These are phyloP conservation scores for Trichogramma dendrolimi DNA, from an alignment of 2,888 invertebrate genomes.

Conservation along the genomic window DNA sequence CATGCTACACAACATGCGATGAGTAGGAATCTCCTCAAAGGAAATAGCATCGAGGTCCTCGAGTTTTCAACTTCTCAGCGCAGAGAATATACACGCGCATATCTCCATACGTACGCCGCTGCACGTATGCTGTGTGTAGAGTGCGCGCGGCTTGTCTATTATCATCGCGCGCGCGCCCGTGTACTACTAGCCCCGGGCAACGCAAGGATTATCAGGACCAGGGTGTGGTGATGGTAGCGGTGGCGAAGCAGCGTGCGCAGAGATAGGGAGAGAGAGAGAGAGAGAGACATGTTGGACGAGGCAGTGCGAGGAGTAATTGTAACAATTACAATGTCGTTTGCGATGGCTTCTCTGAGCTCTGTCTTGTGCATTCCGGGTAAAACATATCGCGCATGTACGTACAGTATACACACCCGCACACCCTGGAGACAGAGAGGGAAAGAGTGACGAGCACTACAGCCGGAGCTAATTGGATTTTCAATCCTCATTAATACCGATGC, in stretches of 20 bases:
- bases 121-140: no score
- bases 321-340: conserved; percentile 21
- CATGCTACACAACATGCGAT: no score
- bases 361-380: no score
- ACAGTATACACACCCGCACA: no score
- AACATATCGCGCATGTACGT: no score
- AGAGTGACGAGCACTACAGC: neutral
- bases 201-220: no score
- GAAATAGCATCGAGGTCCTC: no score
- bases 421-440: neutral
- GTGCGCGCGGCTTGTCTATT: neutral
- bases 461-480: conserved; percentile 21
- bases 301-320: conserved; percentile 15
- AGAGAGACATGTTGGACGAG: neutral
- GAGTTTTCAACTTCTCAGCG: no score
- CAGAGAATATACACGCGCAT: no score
- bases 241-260: neutral
- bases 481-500: conserved; percentile 17
- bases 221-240: neutral
- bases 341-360: neutral
- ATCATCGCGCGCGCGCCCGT: neutral
- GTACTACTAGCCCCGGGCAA: no score
- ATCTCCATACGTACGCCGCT: no score
- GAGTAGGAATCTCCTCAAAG: no score
- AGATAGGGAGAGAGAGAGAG: neutral